Base-by-base conservation (phyloP, 2,113 vertebrate species). In the Malurus melanocephalus region DNA sequence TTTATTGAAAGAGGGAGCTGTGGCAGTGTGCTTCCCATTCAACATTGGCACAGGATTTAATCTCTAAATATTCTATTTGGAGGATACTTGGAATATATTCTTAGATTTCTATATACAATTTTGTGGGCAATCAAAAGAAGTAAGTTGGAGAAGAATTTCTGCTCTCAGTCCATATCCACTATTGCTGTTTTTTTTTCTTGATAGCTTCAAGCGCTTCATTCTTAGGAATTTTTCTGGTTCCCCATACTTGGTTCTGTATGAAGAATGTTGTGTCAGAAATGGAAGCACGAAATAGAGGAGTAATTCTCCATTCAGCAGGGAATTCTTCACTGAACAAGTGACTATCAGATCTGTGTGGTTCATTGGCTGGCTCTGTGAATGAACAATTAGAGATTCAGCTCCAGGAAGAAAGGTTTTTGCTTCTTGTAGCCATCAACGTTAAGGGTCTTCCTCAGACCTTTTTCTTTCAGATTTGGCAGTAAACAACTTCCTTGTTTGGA, bases 1-100 rank as follows among this genome's bases (percentile, higher is more conserved):
- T 96, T 97, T 95, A 85, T 88, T 94, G 85, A 80, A 94, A 35
- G 51, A 90, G 51, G 78, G 83, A 87, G 49, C 66, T 74, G 61
- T 71, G 59, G 77, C 66, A 79, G 32, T 38, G 71, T 76, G 59
- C 38, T 80, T 90, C 45, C 33, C 5, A 1, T 77, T 93, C 78
- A 90, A 56, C 74, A 86, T 59, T 72, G 81, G 56, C 73, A 66
- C 5, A 49, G 56, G 27, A 5, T 66, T 92, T 89, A 61, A 62
- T 71, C 38, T 32, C 17, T 38, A 60, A 80, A 35, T 51, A 57
- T 86, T 76, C 45, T 43, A 6, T 52, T 65, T 71, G 23, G 24
- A 30, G 19, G 38, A 17, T 23, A 55, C 19, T 15, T 69, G 13
- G 32, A 53, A 64, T 67, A 43, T n/a, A 56, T 33, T 82, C 32